These are phyloP conservation scores for Salvator merianae DNA, from an alignment of 2,113 vertebrate species.

Conservation along the genomic window DNA sequence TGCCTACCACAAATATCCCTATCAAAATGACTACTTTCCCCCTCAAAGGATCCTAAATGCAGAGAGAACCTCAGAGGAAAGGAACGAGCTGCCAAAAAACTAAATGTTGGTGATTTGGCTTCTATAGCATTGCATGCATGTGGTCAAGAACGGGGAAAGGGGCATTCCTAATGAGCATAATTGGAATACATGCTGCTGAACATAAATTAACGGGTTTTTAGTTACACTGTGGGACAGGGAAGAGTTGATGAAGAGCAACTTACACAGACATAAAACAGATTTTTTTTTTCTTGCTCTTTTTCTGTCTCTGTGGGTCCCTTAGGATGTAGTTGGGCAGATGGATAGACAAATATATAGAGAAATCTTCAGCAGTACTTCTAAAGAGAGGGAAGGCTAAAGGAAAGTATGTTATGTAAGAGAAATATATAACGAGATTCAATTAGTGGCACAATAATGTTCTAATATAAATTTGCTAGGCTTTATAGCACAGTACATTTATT, in stretches of 20 bases:
- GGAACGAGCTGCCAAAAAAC: background rate
- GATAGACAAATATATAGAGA: slow-evolving; percentile 15
- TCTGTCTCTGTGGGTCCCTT: slow-evolving; percentile 31
- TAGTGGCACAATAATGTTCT: background rate
- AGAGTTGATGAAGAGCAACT: slow-evolving; percentile 21
- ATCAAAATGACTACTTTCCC: background rate
- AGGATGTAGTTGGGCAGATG: slow-evolving; percentile 48
- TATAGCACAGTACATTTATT: background rate
- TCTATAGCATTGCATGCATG: slow-evolving; percentile 2
- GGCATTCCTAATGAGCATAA: background rate
- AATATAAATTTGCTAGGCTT: background rate
- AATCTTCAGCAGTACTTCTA: background rate
- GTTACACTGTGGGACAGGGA: slow-evolving; percentile 27
- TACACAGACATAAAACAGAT: slow-evolving; percentile 16
- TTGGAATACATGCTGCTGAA: slow-evolving; percentile 11
- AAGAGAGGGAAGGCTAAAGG: background rate
- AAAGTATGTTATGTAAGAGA: slow-evolving; percentile 22
- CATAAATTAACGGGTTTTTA: slow-evolving; percentile 38
- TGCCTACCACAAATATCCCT: background rate
- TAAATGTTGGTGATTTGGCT: background rate
- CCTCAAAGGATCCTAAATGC: slow-evolving; percentile 4
- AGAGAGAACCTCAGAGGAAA: background rate
- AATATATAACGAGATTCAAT: background rate
- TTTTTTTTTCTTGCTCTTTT: background rate
- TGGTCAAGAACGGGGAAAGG: slow-evolving; percentile 5